A percentile compares a stretch with the other conserved stretches of the same genome.
phyloP scores from a whole-genome alignment of 2,888 invertebrate genomes.

The Liopterus haemorrhoidalis region DNA sequence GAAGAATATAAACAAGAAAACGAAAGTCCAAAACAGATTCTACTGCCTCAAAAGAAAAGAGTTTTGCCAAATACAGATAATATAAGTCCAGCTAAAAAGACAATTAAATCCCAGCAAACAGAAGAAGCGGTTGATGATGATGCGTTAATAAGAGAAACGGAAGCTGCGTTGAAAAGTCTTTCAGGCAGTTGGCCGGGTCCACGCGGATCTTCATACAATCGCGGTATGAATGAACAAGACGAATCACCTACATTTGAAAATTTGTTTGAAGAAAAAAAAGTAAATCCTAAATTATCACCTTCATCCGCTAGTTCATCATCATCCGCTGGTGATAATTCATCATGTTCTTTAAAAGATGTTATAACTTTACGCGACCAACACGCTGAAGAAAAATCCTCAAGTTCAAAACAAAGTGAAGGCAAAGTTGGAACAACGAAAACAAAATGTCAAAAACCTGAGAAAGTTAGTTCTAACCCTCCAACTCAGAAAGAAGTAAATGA shows the following conservation, averaged over 20 bases:
- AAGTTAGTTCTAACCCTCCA: too few species aligned
- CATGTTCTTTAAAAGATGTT: constrained; percentile 63
- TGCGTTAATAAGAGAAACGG: constrained; percentile 78
- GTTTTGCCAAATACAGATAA: constrained; percentile 42
- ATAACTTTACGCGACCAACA: constrained; percentile 49
- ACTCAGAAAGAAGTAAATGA: constrained; percentile 20
- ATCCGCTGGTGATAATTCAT: constrained; percentile 51
- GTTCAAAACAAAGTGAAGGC: neutral
- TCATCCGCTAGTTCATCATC: constrained; percentile 57
- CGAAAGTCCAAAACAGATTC: constrained; percentile 43
- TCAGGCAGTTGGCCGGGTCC: constrained; percentile 80
- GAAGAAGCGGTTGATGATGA: constrained; percentile 60
- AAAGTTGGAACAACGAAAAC: constrained; percentile 12
- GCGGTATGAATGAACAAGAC: constrained; percentile 60
- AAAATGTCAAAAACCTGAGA: too few species aligned
- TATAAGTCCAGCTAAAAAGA: constrained; percentile 42
- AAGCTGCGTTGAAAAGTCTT: constrained; percentile 79
- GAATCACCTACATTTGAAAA: constrained; percentile 78
- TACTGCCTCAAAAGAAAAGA: constrained; percentile 57
- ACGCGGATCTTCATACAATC: constrained; percentile 56
- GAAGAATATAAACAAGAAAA: constrained; percentile 38
- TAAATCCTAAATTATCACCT: constrained; percentile 57
- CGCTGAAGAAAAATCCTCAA: constrained; percentile 32
- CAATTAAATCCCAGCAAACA: constrained; percentile 23
- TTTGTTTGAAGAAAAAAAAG: constrained; percentile 75